Evolutionary conservation across 2,113 vertebrate genomes (phyloP).

Genomic region (Nematolebias whitei): DNA sequence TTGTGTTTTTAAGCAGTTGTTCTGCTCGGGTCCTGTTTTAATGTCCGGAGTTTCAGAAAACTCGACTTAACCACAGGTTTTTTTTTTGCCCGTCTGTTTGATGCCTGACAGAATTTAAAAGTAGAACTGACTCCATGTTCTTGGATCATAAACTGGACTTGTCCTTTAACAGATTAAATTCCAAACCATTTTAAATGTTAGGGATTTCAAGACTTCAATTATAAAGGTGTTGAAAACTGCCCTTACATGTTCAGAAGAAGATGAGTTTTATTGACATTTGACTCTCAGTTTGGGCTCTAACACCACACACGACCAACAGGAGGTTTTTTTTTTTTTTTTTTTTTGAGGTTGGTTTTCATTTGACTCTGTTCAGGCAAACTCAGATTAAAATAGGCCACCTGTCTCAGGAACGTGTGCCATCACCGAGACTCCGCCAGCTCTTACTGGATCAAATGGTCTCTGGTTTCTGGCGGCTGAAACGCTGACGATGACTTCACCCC

Average conservation of each 20-base stretch:
- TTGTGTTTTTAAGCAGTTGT: background rate
- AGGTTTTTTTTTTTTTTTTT: background rate
- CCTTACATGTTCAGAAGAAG: constrained; percentile 5
- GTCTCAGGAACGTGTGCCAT: constrained; percentile 5
- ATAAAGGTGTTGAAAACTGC: background rate
- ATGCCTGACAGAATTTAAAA: constrained; percentile 3
- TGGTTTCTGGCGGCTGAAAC: constrained; percentile 20
- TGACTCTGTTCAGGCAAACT: background rate
- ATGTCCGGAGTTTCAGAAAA: background rate
- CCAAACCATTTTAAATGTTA: background rate
- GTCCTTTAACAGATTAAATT: background rate
- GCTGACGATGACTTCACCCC: constrained; percentile 5
- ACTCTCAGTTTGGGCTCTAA: constrained; percentile 2
- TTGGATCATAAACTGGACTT: background rate
- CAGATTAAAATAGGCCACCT: constrained; percentile 3
- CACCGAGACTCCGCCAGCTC: constrained; percentile 25
- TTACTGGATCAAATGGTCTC: constrained; percentile 30
- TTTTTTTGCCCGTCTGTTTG: background rate
- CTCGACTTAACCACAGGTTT: background rate
- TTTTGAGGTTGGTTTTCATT: constrained; percentile 3
- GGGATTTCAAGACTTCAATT: background rate
- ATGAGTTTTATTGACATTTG: constrained; percentile 24
- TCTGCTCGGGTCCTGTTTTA: background rate
- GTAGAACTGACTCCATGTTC: background rate
- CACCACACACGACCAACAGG: background rate